Evolutionary conservation across 2,888 invertebrate genomes (phyloP), one percentile per base, ranked within the genome.

Genomic region (Elaeidobius kamerunicus): DNA sequence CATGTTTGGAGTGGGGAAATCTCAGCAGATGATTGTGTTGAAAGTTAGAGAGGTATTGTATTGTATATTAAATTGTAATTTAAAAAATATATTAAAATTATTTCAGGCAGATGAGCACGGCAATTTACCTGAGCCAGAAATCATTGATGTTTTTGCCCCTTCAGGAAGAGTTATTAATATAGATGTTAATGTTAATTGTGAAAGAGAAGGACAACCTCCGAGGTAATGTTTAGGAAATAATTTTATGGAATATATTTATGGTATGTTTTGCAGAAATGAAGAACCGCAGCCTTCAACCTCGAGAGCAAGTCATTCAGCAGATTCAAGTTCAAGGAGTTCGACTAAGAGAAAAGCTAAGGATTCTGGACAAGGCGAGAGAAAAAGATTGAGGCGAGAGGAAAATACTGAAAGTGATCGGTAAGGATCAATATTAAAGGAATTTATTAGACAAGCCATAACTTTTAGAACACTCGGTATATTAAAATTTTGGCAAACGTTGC

Each of bases 1-100:
- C 36, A 57, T 60, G 56, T 60, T 57, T 18, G 61, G 60, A 1
- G 57, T 55, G 23, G 58, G 56, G 6, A 56, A 52, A 20, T 50
- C 48, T 3, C 52, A 56, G 11, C 48, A 58, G 18, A 49, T 58
- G 44, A 55, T 58, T 9, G 55, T 58, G 1, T 38, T 58, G 14
- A 58, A 55, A 50, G 42, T 58, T 20, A 44, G 55, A 28, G 55
- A 57, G 35, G 56, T 56, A 48, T 14, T 20, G 23, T 17, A n/a
- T 42, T 6, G 14, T 16, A 28, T 42, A 1, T 5, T 11, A 15
- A 15, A 18, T n/a, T 16, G 18, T 38, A 12, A 12, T 11, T 27
- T 32, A n/a, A 34, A 34, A 6, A 19, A 3, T 39, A 12, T 18
- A 14, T 42, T 30, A 28, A 28, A n/a, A n/a, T n/a, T 42, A 28